Base-by-base conservation (phyloP, 2,888 invertebrate genomes). In the Mylabris sibirica region DNA sequence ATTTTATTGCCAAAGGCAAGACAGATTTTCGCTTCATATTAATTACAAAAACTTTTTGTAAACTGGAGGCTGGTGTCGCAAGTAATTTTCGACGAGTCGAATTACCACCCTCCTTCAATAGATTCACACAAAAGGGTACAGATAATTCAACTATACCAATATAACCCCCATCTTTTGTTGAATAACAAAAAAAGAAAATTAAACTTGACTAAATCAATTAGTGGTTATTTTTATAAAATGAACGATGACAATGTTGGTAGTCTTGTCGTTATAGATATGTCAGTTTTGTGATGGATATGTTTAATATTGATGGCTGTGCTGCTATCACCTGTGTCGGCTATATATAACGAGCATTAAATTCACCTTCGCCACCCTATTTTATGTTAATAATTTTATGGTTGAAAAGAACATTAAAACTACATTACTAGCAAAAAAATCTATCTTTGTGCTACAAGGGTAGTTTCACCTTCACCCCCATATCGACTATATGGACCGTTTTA, bases 191-290 rank as follows among this genome's bases (percentile, higher is more conserved):
- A 6, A 1, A 44, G 1, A 41, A 44, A 44, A 44, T 17, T 44
- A 44, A 12, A 12, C 38, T 38, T 12, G 3, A 44, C 8, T 44
- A 44, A n/a, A 44, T 17, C 8, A 30, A 44, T 44, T 17, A 44
- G 4, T 11, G n/a, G 3, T 44, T 17, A 17, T 17, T 44, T n/a
- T 44, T 17, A 12, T 5, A 17, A 17, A 44, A 17, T 14, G 14
- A 44, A 44, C 44, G 64, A 53, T 44, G 81, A 81, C 81, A 81
- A 76, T 82, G 83, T 81, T 74, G 79, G 82, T 81, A 82, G 81
- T 81, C 77, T 80, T 78, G 79, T 80, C 81, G 81, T 83, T 83
- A 84, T 82, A 78, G 80, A 82, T 76, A 79, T 82, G 84, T 83
- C 84, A 79, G 73, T 69, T 59, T 67, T 68, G 79, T 83, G 83